Evolutionary conservation across 2,888 invertebrate genomes (phyloP).

Genomic region (Oscheius sp.): DNA sequence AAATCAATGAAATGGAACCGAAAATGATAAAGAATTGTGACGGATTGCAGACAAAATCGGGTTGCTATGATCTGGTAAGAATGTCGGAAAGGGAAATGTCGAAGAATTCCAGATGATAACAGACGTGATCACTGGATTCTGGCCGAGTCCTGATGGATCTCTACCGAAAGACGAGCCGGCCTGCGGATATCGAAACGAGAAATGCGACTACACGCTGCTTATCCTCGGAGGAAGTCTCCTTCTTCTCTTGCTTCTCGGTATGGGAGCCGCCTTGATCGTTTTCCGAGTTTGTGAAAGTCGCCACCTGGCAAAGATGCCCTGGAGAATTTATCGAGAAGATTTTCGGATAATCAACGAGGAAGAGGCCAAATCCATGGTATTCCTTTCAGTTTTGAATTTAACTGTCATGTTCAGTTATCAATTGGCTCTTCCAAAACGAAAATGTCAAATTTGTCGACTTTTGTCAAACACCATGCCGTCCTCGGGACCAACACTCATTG

Average conservation of each 20-base stretch:
- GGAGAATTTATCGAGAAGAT: slow-evolving; percentile 70
- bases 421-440: slow-evolving; percentile 69
- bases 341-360: slow-evolving; percentile 69
- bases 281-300: slow-evolving; percentile 64
- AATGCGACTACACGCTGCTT: slow-evolving; percentile 62
- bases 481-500: slow-evolving; percentile 71
- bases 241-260: slow-evolving; percentile 40
- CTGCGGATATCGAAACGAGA: slow-evolving; percentile 64
- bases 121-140: slow-evolving; percentile 69
- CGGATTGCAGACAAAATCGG: slow-evolving; percentile 62
- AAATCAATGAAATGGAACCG: slow-evolving; percentile 69
- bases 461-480: slow-evolving; percentile 70
- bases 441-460: slow-evolving; percentile 69
- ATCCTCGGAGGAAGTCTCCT: slow-evolving; percentile 49
- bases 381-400: not conserved
- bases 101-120: slow-evolving; percentile 35
- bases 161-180: slow-evolving; percentile 65
- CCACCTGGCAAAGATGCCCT: slow-evolving; percentile 65
- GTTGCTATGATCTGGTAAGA: slow-evolving; percentile 65
- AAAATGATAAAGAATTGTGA: slow-evolving; percentile 63
- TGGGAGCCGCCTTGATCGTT: slow-evolving; percentile 55
- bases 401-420: slow-evolving; percentile 52
- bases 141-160: slow-evolving; percentile 67
- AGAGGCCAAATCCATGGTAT: slow-evolving; percentile 71
- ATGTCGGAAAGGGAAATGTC: no score